Evolutionary conservation across 2,797 vertebrate species (phyloP), one percentile per base, ranked within the genome.

Genomic region (Lagorchestes hirsutus): DNA sequence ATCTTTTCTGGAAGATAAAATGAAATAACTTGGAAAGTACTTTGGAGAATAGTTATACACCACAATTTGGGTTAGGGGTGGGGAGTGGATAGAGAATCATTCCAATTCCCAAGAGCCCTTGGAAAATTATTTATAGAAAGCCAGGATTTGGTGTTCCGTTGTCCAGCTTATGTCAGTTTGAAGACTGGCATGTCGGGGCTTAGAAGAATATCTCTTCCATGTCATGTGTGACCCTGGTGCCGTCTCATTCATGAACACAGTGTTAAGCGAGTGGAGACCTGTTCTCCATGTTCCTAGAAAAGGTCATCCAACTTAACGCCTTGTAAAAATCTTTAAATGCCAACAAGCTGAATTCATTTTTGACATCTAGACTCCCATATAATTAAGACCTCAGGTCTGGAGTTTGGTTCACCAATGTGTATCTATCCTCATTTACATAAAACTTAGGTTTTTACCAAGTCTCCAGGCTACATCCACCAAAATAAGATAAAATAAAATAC

Each of bases 371-470:
- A 94, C 92, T 96, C 92, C 91, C 40, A 96, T 93, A 96, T 97
- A 97, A 97, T 98, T 97, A 97, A 98, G 97, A 97, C 95, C 93
- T 96, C 91, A 56, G 95, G 95, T 94, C 96, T 97, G 96, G 96
- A 0, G 11, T 92, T 96, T 52, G 82, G 90, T 94, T 96, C 97
- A 97, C 97, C 97, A 74, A 93, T 91, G 62, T 93, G 95, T 96
- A 94, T 97, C 55, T 5, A 82, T 96, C 97, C 97, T 97, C 96
- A 97, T 98, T 98, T 97, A 96, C 96, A 96, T 97, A 94, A 97
- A 96, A 97, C 96, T 97, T 95, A 29, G 95, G 50, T 92, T 97
- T 97, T 97, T 93, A 96, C 95, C 95, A 95, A 93, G 90, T 98
- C 96, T 93, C 95, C 92, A 93, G 74, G 92, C 95, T 96, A 96